Conservation (phyloP, 1,140 invertebrate species). For the Parapsyche elsis region DNA sequence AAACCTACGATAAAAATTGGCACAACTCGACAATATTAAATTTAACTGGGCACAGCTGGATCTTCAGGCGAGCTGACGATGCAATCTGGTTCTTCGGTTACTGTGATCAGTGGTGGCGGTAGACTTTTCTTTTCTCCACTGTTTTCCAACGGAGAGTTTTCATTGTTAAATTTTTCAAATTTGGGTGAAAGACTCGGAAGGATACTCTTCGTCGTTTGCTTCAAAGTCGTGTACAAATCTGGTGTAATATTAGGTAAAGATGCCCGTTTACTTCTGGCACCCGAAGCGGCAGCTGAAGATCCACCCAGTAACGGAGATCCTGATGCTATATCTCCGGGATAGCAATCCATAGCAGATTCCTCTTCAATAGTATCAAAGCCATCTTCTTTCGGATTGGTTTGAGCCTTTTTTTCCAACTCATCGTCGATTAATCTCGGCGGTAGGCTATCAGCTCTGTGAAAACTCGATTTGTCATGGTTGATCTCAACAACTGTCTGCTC, state of each 20-base stretch:
- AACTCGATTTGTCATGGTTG: constrained; percentile 60
- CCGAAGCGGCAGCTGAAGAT: constrained; percentile 52
- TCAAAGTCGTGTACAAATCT: constrained; percentile 64
- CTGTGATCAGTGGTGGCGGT: constrained; percentile 65
- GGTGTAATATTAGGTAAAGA: constrained; percentile 62
- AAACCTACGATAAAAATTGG: not conserved
- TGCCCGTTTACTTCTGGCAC: constrained; percentile 61
- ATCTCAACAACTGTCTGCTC: constrained; percentile 58
- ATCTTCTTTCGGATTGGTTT: constrained; percentile 54
- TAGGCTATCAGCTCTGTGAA: constrained; percentile 63
- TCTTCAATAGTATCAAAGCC: constrained; percentile 62
- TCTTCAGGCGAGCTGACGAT: constrained; percentile 60
- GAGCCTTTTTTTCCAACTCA: constrained; percentile 41
- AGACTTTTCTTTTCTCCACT: constrained; percentile 53
- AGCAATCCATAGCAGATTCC: constrained; percentile 57
- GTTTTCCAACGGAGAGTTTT: constrained; percentile 61
- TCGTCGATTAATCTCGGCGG: constrained; percentile 61
- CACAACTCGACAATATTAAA: not conserved
- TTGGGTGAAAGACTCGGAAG: constrained; percentile 62
- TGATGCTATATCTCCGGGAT: constrained; percentile 55
- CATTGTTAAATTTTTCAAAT: constrained; percentile 65
- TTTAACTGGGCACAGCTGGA: constrained; percentile 59
- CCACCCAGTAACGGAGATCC: constrained; percentile 50
- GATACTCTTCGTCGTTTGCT: constrained; percentile 59
- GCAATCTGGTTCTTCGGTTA: constrained; percentile 65